Evolutionary conservation across 2,113 vertebrate genomes (phyloP).

Genomic region (Nothocercus julius): DNA sequence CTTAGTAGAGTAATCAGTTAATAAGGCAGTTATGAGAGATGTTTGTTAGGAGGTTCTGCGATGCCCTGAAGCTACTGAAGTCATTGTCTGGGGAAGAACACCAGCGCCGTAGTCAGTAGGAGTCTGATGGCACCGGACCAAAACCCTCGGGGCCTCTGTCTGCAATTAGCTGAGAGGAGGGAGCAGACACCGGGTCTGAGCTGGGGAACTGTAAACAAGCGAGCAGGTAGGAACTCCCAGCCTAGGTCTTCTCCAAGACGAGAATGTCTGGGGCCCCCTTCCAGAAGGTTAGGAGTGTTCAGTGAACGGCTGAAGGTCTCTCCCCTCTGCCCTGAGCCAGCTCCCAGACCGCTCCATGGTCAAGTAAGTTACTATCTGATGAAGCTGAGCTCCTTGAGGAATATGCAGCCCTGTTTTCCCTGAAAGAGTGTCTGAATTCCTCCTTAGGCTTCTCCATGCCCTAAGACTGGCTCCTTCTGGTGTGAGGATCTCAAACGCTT

Average conservation of each 20-base stretch:
- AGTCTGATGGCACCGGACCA: conserved; percentile 66
- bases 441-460: neutral
- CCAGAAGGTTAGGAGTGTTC: neutral
- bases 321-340: neutral
- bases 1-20: conserved; percentile 64
- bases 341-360: neutral
- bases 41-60: conserved; percentile 64
- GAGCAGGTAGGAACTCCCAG: conserved; percentile 45
- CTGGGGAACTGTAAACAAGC: conserved; percentile 48
- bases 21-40: conserved; percentile 63
- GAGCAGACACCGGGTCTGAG: conserved; percentile 68
- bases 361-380: neutral
- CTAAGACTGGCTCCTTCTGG: neutral
- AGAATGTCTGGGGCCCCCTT: neutral
- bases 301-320: fast-evolving
- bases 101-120: conserved; percentile 5
- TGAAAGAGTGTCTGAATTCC: fast-evolving
- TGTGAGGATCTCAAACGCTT: neutral
- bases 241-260: fast-evolving
- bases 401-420: neutral
- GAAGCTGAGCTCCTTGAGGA: neutral
- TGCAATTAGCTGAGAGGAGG: conserved; percentile 59
- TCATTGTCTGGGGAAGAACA: conserved; percentile 70
- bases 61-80: conserved; percentile 63
- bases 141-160: conserved; percentile 49